These are phyloP conservation scores for Petrolisthes cinctipes DNA, from an alignment of 2,888 invertebrate species.

Conservation along the genomic window DNA sequence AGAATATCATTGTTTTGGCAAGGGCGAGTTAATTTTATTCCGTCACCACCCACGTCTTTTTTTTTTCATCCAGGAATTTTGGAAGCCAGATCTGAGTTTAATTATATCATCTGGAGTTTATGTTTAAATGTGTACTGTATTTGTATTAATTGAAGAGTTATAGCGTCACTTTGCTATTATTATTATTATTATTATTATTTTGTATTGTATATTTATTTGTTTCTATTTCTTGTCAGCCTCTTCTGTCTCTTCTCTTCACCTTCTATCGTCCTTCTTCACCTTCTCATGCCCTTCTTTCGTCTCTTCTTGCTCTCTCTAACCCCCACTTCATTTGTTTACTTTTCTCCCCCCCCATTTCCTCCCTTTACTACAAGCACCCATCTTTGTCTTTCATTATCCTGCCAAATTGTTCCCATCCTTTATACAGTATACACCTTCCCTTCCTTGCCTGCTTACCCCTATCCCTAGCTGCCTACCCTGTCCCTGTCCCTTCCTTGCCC, in stretches of 20 bases:
- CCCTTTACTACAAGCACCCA: background rate
- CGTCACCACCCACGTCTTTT: too few species aligned
- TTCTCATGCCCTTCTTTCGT: background rate
- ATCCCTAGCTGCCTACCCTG: background rate
- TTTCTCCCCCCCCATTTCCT: background rate
- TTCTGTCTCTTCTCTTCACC: background rate
- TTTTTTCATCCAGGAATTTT: too few species aligned
- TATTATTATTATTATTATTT: too few species aligned
- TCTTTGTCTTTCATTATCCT: background rate
- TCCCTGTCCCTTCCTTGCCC: background rate
- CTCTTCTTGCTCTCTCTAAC: background rate
- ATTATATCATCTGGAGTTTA: too few species aligned
- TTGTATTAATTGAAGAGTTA: too few species aligned
- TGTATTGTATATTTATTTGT: background rate
- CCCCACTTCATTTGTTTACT: background rate
- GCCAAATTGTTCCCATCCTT: background rate
- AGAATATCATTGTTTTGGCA: too few species aligned
- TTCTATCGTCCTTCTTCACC: background rate
- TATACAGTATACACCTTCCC: background rate
- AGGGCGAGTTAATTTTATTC: too few species aligned
- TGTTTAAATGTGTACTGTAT: too few species aligned
- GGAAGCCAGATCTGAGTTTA: too few species aligned
- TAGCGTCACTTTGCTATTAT: too few species aligned
- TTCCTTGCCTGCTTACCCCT: background rate
- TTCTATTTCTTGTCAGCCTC: background rate